Conservation (phyloP, 2,888 invertebrate species). For the Tuta absoluta region DNA sequence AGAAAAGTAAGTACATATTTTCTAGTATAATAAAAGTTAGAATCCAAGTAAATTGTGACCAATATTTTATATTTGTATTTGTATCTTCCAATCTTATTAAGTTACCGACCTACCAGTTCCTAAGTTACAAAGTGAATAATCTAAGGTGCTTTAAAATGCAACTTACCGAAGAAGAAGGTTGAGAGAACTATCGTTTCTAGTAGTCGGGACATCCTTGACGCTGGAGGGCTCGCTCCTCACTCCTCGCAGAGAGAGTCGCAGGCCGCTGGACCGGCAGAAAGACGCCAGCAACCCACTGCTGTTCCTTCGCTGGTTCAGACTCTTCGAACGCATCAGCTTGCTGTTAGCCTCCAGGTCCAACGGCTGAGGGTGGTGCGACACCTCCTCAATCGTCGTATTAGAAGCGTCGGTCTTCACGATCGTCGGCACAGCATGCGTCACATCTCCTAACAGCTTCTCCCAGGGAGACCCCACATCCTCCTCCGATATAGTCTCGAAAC, state of each 20-base stretch:
- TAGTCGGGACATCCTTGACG: constrained; percentile 74
- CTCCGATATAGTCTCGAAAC: constrained; percentile 79
- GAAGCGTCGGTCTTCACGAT: constrained; percentile 75
- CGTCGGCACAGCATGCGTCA: constrained; percentile 69
- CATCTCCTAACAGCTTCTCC: constrained; percentile 76
- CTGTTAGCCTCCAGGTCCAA: constrained; percentile 62
- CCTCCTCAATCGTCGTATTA: constrained; percentile 68
- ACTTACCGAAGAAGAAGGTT: constrained; percentile 77
- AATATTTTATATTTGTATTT: no score
- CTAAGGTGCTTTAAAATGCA: no score
- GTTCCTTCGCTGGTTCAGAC: constrained; percentile 73
- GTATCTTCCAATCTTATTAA: no score
- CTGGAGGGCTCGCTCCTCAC: constrained; percentile 77
- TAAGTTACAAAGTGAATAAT: no score
- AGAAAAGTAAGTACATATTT: no score
- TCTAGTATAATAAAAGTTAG: no score
- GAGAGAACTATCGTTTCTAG: constrained; percentile 76
- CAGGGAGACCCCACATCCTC: constrained; percentile 74
- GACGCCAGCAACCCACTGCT: constrained; percentile 79
- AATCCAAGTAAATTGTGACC: no score
- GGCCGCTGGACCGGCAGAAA: constrained; percentile 68
- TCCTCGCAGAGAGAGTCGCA: constrained; percentile 75
- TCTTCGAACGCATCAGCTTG: constrained; percentile 73
- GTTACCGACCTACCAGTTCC: no score
- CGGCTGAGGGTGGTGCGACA: constrained; percentile 55